These are phyloP conservation scores for Pteruthius melanotis DNA, from an alignment of 2,113 vertebrate genomes.

Conservation along the genomic window DNA sequence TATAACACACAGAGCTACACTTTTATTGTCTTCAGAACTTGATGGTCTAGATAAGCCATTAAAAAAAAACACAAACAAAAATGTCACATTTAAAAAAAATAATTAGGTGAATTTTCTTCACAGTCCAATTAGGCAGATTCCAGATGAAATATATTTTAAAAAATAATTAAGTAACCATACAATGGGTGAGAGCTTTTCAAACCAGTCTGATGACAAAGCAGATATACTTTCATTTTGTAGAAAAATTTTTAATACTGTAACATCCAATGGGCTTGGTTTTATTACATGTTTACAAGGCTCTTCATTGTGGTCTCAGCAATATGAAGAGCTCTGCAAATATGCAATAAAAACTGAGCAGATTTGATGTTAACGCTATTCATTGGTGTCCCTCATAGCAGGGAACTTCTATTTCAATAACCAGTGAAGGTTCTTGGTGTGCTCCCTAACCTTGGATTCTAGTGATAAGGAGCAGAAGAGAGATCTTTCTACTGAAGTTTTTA, in stretches of 20 bases:
- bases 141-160: slow-evolving; percentile 24
- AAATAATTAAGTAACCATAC: neutral
- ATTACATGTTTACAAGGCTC: slow-evolving; percentile 62
- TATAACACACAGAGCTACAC: slow-evolving; percentile 73
- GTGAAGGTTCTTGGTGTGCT: slow-evolving; percentile 3
- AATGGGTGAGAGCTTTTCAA: neutral
- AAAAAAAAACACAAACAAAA: neutral
- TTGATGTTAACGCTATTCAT: slow-evolving; percentile 36
- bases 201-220: slow-evolving; percentile 49
- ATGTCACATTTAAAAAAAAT: slow-evolving; percentile 55
- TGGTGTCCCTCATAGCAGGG: slow-evolving; percentile 44
- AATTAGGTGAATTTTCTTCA: slow-evolving; percentile 48
- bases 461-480: neutral
- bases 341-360: slow-evolving; percentile 64
- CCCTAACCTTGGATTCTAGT: slow-evolving; percentile 21
- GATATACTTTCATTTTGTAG: slow-evolving; percentile 65
- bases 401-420: slow-evolving; percentile 59
- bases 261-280: slow-evolving; percentile 65
- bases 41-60: slow-evolving; percentile 70
- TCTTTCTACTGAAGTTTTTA: slow-evolving; percentile 36
- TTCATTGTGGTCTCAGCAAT: slow-evolving; percentile 63
- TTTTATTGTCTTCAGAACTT: slow-evolving; percentile 72
- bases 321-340: slow-evolving; percentile 59
- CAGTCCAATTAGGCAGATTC: slow-evolving; percentile 45
- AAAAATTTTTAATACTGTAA: slow-evolving; percentile 62